Conservation (phyloP, 2,113 vertebrate species). For the Anseranas semipalmata region DNA sequence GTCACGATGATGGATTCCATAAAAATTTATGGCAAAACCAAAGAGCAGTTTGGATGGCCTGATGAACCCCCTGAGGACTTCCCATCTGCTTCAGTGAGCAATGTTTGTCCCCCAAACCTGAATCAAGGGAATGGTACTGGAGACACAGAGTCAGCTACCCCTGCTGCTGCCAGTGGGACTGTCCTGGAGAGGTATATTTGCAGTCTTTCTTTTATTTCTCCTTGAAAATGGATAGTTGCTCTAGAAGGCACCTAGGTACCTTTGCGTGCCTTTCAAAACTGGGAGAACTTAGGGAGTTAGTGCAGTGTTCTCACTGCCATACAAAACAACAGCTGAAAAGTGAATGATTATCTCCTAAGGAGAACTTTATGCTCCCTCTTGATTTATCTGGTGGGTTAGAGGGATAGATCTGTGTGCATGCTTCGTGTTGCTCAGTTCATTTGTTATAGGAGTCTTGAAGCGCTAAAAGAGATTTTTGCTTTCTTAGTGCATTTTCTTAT, state of each 20-base stretch:
- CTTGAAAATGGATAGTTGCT: not conserved
- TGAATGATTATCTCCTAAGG: not conserved
- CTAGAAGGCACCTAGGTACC: not conserved
- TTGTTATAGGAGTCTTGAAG: not conserved
- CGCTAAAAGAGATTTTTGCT: not conserved
- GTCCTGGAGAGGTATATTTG: slow-evolving; percentile 91
- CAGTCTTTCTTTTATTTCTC: not conserved
- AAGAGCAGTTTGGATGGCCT: slow-evolving; percentile 99
- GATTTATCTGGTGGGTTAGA: not conserved
- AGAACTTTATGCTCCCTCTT: not conserved
- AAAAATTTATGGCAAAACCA: slow-evolving; percentile 99
- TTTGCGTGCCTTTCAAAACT: not conserved
- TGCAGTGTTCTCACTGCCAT: not conserved
- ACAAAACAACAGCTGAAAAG: not conserved
- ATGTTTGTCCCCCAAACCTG: slow-evolving; percentile 91
- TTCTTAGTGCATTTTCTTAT: not conserved
- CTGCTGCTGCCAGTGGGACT: slow-evolving; percentile 85
- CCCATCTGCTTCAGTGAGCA: slow-evolving; percentile 92
- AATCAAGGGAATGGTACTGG: slow-evolving; percentile 88
- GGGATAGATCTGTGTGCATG: not conserved
- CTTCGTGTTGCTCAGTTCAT: not conserved
- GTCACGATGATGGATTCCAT: slow-evolving; percentile 99
- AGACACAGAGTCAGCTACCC: slow-evolving; percentile 85
- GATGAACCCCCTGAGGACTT: slow-evolving; percentile 97
- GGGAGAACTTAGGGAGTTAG: not conserved